These are phyloP conservation scores for Lineus longissimus DNA, from an alignment of 1,140 invertebrate species.

Conservation along the genomic window DNA sequence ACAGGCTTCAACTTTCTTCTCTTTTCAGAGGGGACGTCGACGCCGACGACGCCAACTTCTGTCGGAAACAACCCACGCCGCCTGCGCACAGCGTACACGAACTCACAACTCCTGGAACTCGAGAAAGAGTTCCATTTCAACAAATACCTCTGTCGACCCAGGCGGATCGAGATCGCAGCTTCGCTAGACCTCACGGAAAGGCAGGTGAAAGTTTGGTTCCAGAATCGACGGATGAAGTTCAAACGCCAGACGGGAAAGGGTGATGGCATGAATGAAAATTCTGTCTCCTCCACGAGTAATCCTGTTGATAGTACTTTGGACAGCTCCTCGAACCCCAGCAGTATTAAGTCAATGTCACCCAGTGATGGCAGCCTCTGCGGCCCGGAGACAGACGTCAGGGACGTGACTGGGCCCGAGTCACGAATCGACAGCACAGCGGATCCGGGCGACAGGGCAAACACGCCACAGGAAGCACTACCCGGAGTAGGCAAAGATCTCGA, in stretches of 20 bases:
- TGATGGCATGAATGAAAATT: not conserved
- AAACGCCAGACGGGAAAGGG: slow-evolving; percentile 14
- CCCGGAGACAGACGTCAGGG: not conserved
- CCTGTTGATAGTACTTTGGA: not conserved
- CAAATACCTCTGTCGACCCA: slow-evolving; percentile 74
- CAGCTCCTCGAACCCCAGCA: not conserved
- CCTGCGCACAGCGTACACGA: slow-evolving; percentile 92
- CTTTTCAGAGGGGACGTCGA: no score
- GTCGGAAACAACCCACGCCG: slow-evolving; percentile 47
- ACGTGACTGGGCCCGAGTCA: no score
- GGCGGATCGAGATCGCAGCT: slow-evolving; percentile 77
- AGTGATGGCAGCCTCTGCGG: not conserved
- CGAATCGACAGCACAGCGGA: no score
- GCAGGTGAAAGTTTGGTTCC: slow-evolving; percentile 41
- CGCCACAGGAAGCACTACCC: no score
- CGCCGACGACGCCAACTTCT: not conserved
- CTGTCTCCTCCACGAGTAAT: not conserved
- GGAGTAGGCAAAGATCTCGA: no score
- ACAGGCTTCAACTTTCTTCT: no score
- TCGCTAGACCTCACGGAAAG: slow-evolving; percentile 62
- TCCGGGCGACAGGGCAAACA: no score
- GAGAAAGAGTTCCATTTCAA: slow-evolving; percentile 88
- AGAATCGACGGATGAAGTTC: slow-evolving; percentile 32
- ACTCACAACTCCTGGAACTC: slow-evolving; percentile 95
- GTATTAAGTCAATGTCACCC: not conserved